These are phyloP conservation scores for Drosophila yakuba DNA, from an alignment of 1,140 invertebrate species.

Conservation along the genomic window DNA sequence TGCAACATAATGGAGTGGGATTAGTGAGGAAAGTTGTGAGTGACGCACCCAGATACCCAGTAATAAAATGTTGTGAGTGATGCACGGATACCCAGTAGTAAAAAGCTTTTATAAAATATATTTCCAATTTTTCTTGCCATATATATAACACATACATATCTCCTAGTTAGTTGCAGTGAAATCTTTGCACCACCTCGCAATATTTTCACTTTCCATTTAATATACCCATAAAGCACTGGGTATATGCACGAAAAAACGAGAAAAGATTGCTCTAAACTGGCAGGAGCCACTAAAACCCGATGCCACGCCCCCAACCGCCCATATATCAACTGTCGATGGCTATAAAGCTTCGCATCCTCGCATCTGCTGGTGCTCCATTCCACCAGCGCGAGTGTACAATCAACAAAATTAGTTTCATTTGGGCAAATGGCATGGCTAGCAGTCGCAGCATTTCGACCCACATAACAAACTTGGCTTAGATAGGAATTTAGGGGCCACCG, in stretches of 20 bases:
- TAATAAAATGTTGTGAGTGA: too few relatives aligned
- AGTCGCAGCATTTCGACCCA: constrained; percentile 54
- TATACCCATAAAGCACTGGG: not conserved
- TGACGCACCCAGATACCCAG: not conserved
- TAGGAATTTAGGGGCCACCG: constrained; percentile 17
- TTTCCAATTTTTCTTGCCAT: too few relatives aligned
- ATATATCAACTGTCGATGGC: constrained; percentile 74
- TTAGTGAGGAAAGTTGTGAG: not conserved
- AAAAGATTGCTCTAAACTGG: constrained; percentile 47
- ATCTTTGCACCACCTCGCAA: too few relatives aligned
- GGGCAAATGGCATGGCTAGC: constrained; percentile 71
- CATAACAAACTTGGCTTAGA: constrained; percentile 69
- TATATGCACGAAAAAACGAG: constrained; percentile 7
- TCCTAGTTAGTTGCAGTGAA: too few relatives aligned
- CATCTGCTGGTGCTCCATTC: constrained; percentile 29
- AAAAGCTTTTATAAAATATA: too few relatives aligned
- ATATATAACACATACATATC: too few relatives aligned
- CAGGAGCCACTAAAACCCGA: constrained; percentile 39
- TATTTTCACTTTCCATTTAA: not conserved
- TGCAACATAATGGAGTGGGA: constrained; percentile 2
- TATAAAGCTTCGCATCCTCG: constrained; percentile 44
- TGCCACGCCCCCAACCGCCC: constrained; percentile 38
- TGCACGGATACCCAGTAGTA: too few relatives aligned
- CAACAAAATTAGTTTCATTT: constrained; percentile 82
- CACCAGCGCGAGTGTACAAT: constrained; percentile 55